phyloP scores from a whole-genome alignment of 2,888 invertebrate species.

The Drosophila buzzatii region DNA sequence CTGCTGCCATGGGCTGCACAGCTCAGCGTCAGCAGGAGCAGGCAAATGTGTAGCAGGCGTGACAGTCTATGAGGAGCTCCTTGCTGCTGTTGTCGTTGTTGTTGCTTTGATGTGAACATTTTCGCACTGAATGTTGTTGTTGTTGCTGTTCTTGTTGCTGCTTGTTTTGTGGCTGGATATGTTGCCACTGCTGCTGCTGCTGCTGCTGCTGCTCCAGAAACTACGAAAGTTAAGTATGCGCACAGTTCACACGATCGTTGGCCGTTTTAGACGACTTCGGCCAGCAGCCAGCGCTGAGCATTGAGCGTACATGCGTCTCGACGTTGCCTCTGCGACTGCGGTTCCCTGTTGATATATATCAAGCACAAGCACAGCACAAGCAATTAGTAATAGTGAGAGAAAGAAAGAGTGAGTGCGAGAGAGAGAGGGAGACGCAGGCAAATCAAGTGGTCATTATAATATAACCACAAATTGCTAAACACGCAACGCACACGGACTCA shows the following conservation, averaged over 20 bases:
- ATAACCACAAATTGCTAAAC: slow-evolving; percentile 77
- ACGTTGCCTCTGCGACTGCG: slow-evolving; percentile 69
- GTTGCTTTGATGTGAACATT: slow-evolving; percentile 61
- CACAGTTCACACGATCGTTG: slow-evolving; percentile 55
- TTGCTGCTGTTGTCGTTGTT: slow-evolving; percentile 49
- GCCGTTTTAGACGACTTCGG: slow-evolving; percentile 65
- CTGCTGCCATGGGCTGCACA: slow-evolving; percentile 65
- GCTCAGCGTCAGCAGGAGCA: slow-evolving; percentile 80
- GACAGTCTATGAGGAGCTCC: slow-evolving; percentile 41
- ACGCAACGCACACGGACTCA: slow-evolving; percentile 58
- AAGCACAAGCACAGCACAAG: slow-evolving; percentile 43
- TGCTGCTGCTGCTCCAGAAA: slow-evolving; percentile 3
- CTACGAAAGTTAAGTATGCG: slow-evolving; percentile 30
- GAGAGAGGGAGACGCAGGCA: slow-evolving; percentile 45
- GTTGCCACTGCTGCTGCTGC: slow-evolving; percentile 7
- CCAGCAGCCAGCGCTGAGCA: slow-evolving; percentile 68
- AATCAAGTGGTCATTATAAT: slow-evolving; percentile 78
- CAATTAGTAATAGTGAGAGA: slow-evolving; percentile 51
- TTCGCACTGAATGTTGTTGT: slow-evolving; percentile 17
- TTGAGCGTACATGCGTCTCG: slow-evolving; percentile 73
- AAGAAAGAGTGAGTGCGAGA: slow-evolving; percentile 2
- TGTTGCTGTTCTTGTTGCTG: not conserved
- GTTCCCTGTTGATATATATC: slow-evolving; percentile 37
- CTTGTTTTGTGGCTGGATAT: slow-evolving; percentile 5
- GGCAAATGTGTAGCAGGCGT: slow-evolving; percentile 48